These are phyloP conservation scores for Corythornis madagascariensis DNA, from an alignment of 2,113 vertebrate genomes.

Conservation along the genomic window DNA sequence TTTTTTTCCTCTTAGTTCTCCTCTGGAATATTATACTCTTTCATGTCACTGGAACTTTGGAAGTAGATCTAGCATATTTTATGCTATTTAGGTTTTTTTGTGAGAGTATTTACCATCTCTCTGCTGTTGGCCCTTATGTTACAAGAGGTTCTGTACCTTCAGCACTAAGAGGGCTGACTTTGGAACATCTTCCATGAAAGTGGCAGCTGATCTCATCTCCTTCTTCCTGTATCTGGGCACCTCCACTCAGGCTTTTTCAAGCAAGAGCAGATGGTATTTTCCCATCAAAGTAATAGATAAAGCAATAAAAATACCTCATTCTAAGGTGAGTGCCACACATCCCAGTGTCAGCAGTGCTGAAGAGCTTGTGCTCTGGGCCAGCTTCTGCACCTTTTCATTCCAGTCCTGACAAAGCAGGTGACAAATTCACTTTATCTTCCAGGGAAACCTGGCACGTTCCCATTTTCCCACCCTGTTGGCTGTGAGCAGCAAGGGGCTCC, in stretches of 20 bases:
- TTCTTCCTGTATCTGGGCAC: background rate
- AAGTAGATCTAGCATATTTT: background rate
- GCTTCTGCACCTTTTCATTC: background rate
- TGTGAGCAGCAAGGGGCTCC: background rate
- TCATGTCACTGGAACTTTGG: background rate
- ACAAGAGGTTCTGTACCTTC: background rate
- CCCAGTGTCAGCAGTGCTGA: background rate
- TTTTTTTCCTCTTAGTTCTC: background rate
- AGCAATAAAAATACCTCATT: background rate
- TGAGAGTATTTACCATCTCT: background rate
- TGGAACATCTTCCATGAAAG: background rate
- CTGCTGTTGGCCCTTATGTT: background rate
- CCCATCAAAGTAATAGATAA: background rate
- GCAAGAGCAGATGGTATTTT: background rate
- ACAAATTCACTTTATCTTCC: background rate
- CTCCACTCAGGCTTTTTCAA: background rate
- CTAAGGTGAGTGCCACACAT: background rate
- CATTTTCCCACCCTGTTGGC: background rate
- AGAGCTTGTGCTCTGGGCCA: background rate
- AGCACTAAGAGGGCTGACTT: background rate
- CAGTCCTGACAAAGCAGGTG: accelerated
- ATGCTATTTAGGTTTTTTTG: background rate
- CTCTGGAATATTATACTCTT: background rate
- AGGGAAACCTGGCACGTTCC: background rate
- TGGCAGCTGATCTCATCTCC: background rate